phyloP scores from a whole-genome alignment of 2,113 vertebrate species.

The Podiceps cristatus region DNA sequence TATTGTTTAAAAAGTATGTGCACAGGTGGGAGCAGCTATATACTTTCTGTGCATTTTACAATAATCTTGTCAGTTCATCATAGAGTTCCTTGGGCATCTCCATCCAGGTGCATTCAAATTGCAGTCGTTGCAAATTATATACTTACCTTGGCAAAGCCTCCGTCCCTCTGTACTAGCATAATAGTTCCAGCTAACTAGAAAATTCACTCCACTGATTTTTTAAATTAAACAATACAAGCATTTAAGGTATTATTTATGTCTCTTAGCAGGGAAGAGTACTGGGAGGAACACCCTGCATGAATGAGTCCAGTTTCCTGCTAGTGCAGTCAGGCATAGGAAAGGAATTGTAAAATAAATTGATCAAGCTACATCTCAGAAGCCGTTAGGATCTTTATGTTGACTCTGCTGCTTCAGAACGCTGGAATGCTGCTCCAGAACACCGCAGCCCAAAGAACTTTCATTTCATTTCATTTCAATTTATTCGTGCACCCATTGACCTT shows the following conservation, averaged over 20 bases:
- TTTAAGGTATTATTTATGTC: constrained; percentile 44
- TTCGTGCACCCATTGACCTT: neutral
- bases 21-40: neutral
- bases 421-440: neutral
- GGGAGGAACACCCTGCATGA: neutral
- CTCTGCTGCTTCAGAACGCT: neutral
- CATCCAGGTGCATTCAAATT: constrained; percentile 10
- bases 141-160: neutral
- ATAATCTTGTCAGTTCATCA: neutral
- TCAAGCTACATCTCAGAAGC: neutral
- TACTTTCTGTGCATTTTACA: neutral
- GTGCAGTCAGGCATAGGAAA: neutral
- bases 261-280: neutral
- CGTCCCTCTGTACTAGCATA: neutral
- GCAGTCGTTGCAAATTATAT: neutral
- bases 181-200: neutral
- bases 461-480: neutral
- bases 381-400: neutral
- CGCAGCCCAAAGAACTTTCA: neutral
- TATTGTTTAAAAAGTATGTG: neutral
- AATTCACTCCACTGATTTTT: constrained; percentile 9
- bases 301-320: neutral
- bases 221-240: constrained; percentile 14
- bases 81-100: neutral
- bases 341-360: neutral